These are phyloP conservation scores for Caenorhabditis sp. DNA, from an alignment of 2,888 invertebrate species.

Conservation along the genomic window DNA sequence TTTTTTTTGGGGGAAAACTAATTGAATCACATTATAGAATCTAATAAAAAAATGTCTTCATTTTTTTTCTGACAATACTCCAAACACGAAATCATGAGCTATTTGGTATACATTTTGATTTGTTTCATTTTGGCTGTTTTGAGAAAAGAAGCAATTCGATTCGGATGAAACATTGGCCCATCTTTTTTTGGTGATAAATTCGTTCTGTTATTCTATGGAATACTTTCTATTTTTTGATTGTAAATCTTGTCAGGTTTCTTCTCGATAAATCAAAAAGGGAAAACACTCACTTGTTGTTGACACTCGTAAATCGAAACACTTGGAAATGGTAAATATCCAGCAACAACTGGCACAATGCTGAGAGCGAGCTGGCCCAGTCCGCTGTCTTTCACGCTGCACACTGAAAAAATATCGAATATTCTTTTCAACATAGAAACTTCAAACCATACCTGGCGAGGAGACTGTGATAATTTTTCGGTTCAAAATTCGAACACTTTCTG, in stretches of 20 bases:
- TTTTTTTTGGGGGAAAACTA: too few species aligned
- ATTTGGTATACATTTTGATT: neutral
- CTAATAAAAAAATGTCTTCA: too few species aligned
- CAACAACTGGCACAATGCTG: slow-evolving; percentile 59
- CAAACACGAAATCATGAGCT: neutral
- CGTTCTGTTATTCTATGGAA: too few species aligned
- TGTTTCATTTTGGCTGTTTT: neutral
- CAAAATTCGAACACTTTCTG: too few species aligned
- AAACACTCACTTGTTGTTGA: slow-evolving; percentile 31
- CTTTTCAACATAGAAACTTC: too few species aligned
- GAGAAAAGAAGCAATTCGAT: neutral
- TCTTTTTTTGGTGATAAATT: too few species aligned
- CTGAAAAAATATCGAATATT: slow-evolving; percentile 51
- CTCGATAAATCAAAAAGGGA: too few species aligned
- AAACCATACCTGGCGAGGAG: too few species aligned
- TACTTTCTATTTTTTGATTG: neutral
- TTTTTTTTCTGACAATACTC: neutral
- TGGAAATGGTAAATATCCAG: slow-evolving; percentile 68
- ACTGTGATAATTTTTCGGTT: too few species aligned
- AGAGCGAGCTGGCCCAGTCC: slow-evolving; percentile 67
- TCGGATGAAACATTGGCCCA: too few species aligned
- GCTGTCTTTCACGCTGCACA: slow-evolving; percentile 65
- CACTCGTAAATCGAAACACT: slow-evolving; percentile 62
- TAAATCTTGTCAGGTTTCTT: neutral
- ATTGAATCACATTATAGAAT: too few species aligned